phyloP scores from a whole-genome alignment of 2,888 invertebrate species.

The Malthinus flaveolus region DNA sequence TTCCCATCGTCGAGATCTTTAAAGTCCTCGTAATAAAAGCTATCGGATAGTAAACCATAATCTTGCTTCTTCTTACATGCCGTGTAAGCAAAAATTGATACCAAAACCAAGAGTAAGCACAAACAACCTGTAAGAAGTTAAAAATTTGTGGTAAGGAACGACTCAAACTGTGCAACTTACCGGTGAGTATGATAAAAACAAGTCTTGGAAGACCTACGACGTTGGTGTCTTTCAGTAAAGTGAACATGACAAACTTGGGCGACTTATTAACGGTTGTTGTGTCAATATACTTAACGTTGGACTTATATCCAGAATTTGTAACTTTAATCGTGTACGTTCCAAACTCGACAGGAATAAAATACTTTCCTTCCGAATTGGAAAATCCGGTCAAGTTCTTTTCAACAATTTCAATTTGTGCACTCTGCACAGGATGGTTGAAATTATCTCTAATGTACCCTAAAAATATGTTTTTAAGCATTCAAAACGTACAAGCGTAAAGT shows the following conservation, averaged over 20 bases:
- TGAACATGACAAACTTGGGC: constrained; percentile 67
- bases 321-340: constrained; percentile 61
- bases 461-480: constrained; percentile 3
- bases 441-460: constrained; percentile 65
- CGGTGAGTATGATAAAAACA: constrained; percentile 74
- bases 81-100: constrained; percentile 62
- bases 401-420: constrained; percentile 57
- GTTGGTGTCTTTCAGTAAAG: constrained; percentile 66
- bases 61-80: constrained; percentile 55
- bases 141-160: constrained; percentile 6
- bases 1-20: constrained; percentile 54
- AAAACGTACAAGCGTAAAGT: background rate
- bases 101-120: constrained; percentile 58
- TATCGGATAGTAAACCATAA: constrained; percentile 64
- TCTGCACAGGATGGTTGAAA: constrained; percentile 61
- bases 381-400: constrained; percentile 52
- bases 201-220: constrained; percentile 77
- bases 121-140: constrained; percentile 57
- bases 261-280: constrained; percentile 49
- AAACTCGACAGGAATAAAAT: constrained; percentile 55
- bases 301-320: constrained; percentile 63
- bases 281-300: constrained; percentile 55
- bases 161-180: constrained; percentile 48
- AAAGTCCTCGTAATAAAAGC: constrained; percentile 55
- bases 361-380: constrained; percentile 56